Evolutionary conservation across 1,140 invertebrate genomes (phyloP), one percentile per base, ranked within the genome.

Genomic region (Limonius californicus): DNA sequence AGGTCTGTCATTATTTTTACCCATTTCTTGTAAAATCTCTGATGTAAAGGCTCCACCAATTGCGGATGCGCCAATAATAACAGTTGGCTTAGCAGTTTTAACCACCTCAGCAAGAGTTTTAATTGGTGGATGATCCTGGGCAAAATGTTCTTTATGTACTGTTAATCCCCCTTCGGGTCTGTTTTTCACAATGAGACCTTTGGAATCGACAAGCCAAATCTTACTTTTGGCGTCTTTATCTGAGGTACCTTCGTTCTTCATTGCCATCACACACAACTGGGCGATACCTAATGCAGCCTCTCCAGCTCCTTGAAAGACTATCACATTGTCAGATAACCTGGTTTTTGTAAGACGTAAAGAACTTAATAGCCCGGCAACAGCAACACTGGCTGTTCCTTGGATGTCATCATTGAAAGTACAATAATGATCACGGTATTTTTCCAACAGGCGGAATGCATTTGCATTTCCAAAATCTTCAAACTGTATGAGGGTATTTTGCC

Each of bases 391-490:
- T 2, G 93, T 94, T 20, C 94, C 94, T 77, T 98, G 95, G 71
- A 98, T 96, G 72, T 98, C 95, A 72, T 97, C 94, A 78, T 98
- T 98, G 75, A 98, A 97, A 4, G 92, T 95, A 74, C 94, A 97
- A 71, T 94, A 97, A 15, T 79, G 72, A 55, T 91, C 77, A 14
- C 91, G 84, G 77, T 97, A 98, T 73, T 90, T 92, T 61, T 85
- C 87, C 57, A 97, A 79, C 27, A 97, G 80, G 11, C 88, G 80
- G 78, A 96, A 95, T 2, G 96, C 94, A 78, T 96, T 97, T 0
- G 85, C 79, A 67, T 96, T 95, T 4, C 86, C 95, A 75, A 98
- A 98, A 79, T 98, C 95, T 81, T 98, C 95, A 79, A 97, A 97
- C 78, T 98, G 89, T 35, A 88, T 92, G 4, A 94, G 79, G 30